Evolutionary conservation across 2,888 invertebrate species (phyloP).

Genomic region (Norana najaformis): DNA sequence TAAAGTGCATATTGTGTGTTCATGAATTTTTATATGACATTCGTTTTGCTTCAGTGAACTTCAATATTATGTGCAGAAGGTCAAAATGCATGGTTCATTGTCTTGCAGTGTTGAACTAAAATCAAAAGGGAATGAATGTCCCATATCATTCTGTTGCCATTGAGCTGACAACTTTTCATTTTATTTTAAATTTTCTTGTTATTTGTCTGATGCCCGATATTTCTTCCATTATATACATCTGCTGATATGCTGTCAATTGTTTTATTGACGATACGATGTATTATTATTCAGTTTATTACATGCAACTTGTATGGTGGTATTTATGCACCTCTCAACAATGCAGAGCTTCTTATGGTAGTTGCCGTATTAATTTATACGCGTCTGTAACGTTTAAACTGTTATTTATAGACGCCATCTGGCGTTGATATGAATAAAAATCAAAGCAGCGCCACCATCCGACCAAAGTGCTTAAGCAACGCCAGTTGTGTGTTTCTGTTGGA

Average conservation of each 20-base stretch:
- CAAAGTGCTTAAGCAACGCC: not conserved
- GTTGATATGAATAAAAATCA: not conserved
- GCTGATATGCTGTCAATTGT: not conserved
- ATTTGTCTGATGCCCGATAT: not conserved
- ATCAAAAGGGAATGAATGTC: not conserved
- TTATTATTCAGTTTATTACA: not conserved
- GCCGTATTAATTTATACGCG: not conserved
- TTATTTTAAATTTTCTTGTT: not conserved
- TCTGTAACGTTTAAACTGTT: not conserved
- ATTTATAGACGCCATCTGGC: not conserved
- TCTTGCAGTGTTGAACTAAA: not conserved
- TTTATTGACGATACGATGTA: not conserved
- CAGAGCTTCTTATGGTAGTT: too few species aligned
- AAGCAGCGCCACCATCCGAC: not conserved
- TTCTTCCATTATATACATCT: not conserved
- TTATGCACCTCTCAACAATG: not conserved
- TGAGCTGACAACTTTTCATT: not conserved
- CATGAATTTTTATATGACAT: not conserved
- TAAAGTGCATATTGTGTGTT: slow-evolving; percentile 9
- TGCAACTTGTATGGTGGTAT: not conserved
- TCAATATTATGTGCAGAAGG: not conserved
- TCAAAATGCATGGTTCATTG: too few species aligned
- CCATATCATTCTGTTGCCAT: not conserved
- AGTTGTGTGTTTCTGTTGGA: not conserved
- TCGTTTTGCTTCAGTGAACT: not conserved